Evolutionary conservation across 2,113 vertebrate genomes (phyloP).

Genomic region (Pavo muticus): DNA sequence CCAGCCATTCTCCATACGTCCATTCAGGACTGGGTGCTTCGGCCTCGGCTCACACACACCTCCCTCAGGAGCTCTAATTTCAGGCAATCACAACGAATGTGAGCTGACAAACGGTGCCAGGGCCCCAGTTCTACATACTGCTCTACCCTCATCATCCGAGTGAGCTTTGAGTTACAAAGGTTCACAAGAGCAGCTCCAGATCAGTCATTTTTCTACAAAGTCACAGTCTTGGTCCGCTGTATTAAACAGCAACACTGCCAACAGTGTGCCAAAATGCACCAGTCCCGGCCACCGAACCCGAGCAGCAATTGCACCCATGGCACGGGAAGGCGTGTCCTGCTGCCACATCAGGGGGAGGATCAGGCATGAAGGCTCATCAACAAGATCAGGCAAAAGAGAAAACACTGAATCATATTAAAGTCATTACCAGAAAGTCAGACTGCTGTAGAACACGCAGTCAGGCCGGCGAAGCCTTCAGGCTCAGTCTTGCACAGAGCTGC

Average conservation of each 20-base stretch:
- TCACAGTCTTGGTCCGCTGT: background rate
- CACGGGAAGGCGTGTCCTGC: background rate
- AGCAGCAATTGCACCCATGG: background rate
- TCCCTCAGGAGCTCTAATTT: background rate
- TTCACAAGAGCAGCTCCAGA: background rate
- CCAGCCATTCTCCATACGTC: background rate
- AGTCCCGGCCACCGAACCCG: background rate
- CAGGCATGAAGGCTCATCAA: conserved; percentile 35
- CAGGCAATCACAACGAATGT: background rate
- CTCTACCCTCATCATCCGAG: background rate
- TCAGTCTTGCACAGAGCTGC: conserved; percentile 40
- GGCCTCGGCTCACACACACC: background rate
- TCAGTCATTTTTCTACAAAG: background rate
- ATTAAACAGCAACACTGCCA: background rate
- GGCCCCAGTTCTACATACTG: background rate
- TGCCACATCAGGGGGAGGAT: background rate
- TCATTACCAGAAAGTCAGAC: conserved; percentile 64
- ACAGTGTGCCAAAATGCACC: background rate
- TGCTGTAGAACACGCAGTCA: conserved; percentile 56
- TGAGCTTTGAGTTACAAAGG: background rate
- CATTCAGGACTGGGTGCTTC: conserved; percentile 9
- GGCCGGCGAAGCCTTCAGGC: conserved; percentile 44
- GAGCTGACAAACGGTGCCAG: background rate
- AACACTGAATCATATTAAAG: conserved; percentile 68
- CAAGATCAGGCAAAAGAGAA: conserved; percentile 68